A percentile compares a stretch with the other conserved stretches of the same genome.
These are phyloP conservation scores for Typhlomys cinereus DNA, from an alignment of 2,113 vertebrate species.

Conservation along the genomic window DNA sequence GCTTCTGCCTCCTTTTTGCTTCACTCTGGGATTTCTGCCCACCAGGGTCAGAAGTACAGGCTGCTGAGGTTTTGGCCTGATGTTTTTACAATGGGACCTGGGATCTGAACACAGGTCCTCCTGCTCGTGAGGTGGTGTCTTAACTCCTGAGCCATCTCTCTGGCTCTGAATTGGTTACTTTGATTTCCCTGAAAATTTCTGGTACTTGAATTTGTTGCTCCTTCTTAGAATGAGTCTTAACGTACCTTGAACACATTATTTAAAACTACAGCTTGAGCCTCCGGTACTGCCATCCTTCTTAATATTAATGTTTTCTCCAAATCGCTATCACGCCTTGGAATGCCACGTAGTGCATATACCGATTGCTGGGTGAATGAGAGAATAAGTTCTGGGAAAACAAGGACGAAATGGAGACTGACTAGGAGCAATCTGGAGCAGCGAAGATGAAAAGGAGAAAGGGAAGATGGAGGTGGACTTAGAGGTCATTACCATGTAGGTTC, in stretches of 20 bases:
- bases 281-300: not conserved
- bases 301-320: not conserved
- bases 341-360: not conserved
- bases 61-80: too few species aligned
- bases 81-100: too few species aligned
- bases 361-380: not conserved
- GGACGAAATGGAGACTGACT: not conserved
- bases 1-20: too few species aligned
- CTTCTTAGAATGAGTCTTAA: not conserved
- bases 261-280: not conserved
- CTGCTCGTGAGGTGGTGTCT: too few species aligned
- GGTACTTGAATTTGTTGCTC: not conserved
- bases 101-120: too few species aligned
- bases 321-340: not conserved
- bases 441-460: not conserved
- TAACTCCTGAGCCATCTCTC: too few species aligned
- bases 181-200: slow-evolving; percentile 10
- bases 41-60: not conserved
- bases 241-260: not conserved
- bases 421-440: not conserved
- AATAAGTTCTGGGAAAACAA: not conserved
- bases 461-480: not conserved
- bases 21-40: too few species aligned
- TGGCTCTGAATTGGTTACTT: not conserved
- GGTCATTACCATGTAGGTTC: not conserved